Percentiles rank a stretch among this genome's conserved stretches.
These are phyloP conservation scores for Colletes latitarsis DNA, from an alignment of 1,140 invertebrate genomes.

Conservation along the genomic window DNA sequence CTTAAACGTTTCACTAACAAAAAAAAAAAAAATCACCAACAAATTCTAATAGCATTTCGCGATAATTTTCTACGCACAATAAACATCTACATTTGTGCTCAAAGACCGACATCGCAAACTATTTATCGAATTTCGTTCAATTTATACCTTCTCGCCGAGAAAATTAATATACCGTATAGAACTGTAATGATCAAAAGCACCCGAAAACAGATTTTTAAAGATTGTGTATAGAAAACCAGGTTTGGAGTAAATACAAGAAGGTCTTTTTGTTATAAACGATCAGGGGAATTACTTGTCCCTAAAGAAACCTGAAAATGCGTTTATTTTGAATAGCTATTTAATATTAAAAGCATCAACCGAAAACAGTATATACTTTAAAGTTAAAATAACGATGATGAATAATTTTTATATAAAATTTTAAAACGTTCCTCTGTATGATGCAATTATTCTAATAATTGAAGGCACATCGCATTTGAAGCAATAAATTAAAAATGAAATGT, in stretches of 20 bases:
- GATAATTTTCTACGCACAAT: background rate
- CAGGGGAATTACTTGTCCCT: background rate
- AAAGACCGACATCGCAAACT: background rate
- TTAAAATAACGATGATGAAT: slow-evolving; percentile 3
- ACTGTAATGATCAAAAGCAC: background rate
- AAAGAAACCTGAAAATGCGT: slow-evolving; percentile 1
- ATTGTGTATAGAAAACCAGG: background rate
- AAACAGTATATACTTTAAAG: background rate
- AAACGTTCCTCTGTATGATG: slow-evolving; percentile 52
- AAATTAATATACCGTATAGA: background rate
- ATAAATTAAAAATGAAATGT: slow-evolving; percentile 47
- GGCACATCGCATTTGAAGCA: slow-evolving; percentile 23
- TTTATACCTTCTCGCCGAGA: slow-evolving; percentile 9
- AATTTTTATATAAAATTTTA: slow-evolving; percentile 58
- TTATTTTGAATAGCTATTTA: slow-evolving; percentile 43
- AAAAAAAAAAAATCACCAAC: background rate
- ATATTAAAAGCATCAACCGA: slow-evolving; percentile 2
- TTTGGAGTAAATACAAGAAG: background rate
- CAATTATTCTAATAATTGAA: slow-evolving; percentile 44
- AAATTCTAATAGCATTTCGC: slow-evolving; percentile 53
- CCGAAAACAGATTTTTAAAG: slow-evolving; percentile 16
- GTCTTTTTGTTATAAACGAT: background rate
- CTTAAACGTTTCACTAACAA: slow-evolving; percentile 56
- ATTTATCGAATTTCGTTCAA: slow-evolving; percentile 16
- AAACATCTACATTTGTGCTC: background rate